Conservation (phyloP, 2,113 vertebrate genomes). For the Struthio camelus region DNA sequence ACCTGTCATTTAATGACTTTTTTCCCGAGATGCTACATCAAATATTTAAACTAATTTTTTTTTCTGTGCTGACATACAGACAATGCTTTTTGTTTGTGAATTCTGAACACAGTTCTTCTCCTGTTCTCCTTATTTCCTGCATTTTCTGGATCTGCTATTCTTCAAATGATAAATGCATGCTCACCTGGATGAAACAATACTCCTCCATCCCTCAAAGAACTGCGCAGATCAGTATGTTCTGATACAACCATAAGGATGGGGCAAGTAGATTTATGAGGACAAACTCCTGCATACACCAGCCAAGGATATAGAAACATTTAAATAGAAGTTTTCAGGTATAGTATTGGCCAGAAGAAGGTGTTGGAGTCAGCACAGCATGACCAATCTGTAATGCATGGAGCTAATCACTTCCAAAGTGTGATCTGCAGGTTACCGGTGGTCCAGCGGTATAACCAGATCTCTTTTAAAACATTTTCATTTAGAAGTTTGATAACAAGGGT, state of each 20-base stretch:
- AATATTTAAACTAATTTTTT: not conserved
- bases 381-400: not conserved
- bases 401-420: not conserved
- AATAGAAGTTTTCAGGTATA: not conserved
- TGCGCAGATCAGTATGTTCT: not conserved
- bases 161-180: not conserved
- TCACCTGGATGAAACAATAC: not conserved
- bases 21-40: not conserved
- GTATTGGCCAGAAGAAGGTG: not conserved
- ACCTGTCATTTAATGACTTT: not conserved
- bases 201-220: not conserved
- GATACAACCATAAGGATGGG: not conserved
- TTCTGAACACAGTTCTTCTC: not conserved
- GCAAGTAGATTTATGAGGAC: not conserved
- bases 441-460: not conserved
- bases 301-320: not conserved
- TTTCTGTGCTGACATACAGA: not conserved
- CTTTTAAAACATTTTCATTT: not conserved
- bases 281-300: not conserved
- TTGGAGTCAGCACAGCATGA: not conserved
- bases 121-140: not conserved
- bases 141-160: not conserved
- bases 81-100: not conserved
- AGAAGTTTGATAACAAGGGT: not conserved
- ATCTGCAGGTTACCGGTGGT: not conserved